Evolutionary conservation across 2,113 vertebrate genomes (phyloP).

Genomic region (Dissostichus mawsoni): DNA sequence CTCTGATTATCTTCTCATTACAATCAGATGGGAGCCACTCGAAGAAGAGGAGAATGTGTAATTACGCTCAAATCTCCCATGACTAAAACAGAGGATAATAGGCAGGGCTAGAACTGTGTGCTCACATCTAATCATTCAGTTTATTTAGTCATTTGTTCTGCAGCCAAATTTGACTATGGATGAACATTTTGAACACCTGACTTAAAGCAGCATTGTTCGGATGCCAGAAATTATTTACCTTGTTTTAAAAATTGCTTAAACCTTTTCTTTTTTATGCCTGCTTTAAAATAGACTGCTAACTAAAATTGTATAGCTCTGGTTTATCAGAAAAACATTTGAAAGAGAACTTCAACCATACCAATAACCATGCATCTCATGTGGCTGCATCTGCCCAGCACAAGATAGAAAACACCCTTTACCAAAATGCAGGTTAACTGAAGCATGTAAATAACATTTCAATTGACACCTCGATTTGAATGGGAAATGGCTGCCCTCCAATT

Average conservation of each 20-base stretch:
- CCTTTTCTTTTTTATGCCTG: no score
- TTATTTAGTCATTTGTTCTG: slow-evolving; percentile 64
- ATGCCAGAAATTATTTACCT: neutral
- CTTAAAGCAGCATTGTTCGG: neutral
- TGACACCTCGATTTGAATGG: slow-evolving; percentile 78
- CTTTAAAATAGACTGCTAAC: neutral
- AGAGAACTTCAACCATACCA: slow-evolving; percentile 24
- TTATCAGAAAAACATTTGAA: slow-evolving; percentile 11
- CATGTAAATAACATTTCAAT: slow-evolving; percentile 80
- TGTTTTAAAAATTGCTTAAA: neutral
- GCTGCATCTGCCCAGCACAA: slow-evolving; percentile 48
- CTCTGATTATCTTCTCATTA: slow-evolving; percentile 85
- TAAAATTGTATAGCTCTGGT: neutral
- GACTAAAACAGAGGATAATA: slow-evolving; percentile 75
- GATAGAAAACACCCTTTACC: slow-evolving; percentile 63
- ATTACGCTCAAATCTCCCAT: slow-evolving; percentile 78
- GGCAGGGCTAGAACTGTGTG: slow-evolving; percentile 49
- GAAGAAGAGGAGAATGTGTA: slow-evolving; percentile 73
- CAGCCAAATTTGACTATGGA: neutral
- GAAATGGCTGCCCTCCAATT: slow-evolving; percentile 69
- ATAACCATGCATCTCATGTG: slow-evolving; percentile 2
- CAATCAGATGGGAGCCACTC: slow-evolving; percentile 79
- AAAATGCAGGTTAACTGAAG: slow-evolving; percentile 72
- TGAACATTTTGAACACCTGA: slow-evolving; percentile 30
- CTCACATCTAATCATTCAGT: slow-evolving; percentile 55